A percentile compares a stretch with the other conserved stretches of the same genome.
Evolutionary conservation across 1,140 invertebrate species (phyloP).

Genomic region (Drosophila parvula): DNA sequence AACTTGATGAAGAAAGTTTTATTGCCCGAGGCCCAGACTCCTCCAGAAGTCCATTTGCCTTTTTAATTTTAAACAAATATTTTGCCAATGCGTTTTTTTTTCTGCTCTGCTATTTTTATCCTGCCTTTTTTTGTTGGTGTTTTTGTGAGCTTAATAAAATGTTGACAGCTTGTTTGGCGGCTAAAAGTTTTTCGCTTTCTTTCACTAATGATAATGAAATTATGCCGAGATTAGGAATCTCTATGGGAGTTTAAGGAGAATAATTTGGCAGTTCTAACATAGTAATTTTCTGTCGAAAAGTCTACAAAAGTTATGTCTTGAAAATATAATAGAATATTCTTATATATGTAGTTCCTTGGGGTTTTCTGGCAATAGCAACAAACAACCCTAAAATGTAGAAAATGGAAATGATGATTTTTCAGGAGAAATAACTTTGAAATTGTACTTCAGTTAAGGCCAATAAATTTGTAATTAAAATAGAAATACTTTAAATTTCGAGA

Average conservation of each 20-base stretch:
- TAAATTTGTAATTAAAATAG: conserved; percentile 24
- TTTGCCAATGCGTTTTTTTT: conserved; percentile 48
- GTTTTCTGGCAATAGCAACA: too few relatives aligned
- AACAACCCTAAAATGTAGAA: not conserved
- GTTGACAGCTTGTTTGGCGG: conserved; percentile 71
- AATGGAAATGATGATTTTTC: not conserved
- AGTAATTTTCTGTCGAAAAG: not conserved
- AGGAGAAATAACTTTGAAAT: not conserved
- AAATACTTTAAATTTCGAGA: not conserved
- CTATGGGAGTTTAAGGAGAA: not conserved
- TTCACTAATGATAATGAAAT: conserved; percentile 45
- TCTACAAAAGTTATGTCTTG: too few relatives aligned
- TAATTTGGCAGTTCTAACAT: not conserved
- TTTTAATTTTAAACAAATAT: conserved; percentile 75
- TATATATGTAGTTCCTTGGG: too few relatives aligned
- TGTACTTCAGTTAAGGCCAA: not conserved
- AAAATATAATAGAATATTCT: too few relatives aligned
- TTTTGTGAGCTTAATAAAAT: conserved; percentile 59
- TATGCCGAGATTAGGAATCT: conserved; percentile 30
- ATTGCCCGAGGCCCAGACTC: conserved; percentile 39
- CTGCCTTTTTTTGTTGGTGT: not conserved
- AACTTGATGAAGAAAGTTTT: conserved; percentile 80
- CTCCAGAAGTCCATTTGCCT: conserved; percentile 50
- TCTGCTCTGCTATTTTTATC: conserved; percentile 20
- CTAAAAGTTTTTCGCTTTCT: conserved; percentile 33